These are phyloP conservation scores for Catalaphyllia jardinei DNA, from an alignment of 64 coral and sea anemone genomes.

Conservation along the genomic window DNA sequence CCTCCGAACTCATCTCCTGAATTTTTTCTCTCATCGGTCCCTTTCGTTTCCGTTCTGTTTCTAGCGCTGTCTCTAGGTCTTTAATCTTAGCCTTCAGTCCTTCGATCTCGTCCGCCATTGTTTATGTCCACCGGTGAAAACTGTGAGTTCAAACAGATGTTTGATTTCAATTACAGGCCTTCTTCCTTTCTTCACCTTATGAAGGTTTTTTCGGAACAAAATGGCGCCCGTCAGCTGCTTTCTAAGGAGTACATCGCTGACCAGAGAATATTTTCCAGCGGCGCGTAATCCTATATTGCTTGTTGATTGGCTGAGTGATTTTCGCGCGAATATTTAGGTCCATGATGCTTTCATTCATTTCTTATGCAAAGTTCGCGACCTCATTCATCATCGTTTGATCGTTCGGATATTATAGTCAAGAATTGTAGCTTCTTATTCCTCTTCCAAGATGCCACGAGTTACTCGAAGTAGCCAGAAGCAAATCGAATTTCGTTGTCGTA, in stretches of 20 bases:
- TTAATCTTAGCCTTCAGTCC: slow-evolving; percentile 79
- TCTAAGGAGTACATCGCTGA: slow-evolving; percentile 9
- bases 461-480: slow-evolving; percentile 56
- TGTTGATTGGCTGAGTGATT: slow-evolving; percentile 50
- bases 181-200: not conserved
- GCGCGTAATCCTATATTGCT: not conserved
- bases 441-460: slow-evolving; percentile 48
- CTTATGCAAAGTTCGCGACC: not conserved
- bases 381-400: not conserved
- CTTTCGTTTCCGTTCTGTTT: slow-evolving; percentile 79
- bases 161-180: slow-evolving; percentile 15
- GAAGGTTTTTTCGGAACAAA: slow-evolving; percentile 5
- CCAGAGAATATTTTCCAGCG: not conserved
- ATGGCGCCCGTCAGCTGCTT: slow-evolving; percentile 53
- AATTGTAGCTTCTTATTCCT: not conserved
- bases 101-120: slow-evolving; percentile 85
- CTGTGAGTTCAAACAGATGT: slow-evolving; percentile 2
- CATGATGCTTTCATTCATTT: slow-evolving; percentile 26
- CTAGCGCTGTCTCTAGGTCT: slow-evolving; percentile 82
- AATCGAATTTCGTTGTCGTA: slow-evolving; percentile 63
- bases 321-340: slow-evolving; percentile 66
- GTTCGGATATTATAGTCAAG: not conserved
- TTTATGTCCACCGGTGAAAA: not conserved
- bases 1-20: slow-evolving; percentile 84
- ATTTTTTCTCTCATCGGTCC: slow-evolving; percentile 86